These are phyloP conservation scores for Drosophila repletoides DNA, from an alignment of 1,140 invertebrate species.

Conservation along the genomic window DNA sequence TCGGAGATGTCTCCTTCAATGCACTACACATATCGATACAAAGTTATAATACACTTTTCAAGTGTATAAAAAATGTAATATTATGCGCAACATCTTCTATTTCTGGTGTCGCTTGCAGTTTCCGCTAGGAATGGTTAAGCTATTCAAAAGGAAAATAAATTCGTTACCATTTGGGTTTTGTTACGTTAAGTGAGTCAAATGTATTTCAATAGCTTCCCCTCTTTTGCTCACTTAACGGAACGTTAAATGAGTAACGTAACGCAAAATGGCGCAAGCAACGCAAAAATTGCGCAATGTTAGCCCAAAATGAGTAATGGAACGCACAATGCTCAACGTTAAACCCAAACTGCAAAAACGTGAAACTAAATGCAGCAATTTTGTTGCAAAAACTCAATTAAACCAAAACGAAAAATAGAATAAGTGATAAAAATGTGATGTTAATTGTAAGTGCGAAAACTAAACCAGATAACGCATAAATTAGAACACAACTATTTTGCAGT, in stretches of 20 bases:
- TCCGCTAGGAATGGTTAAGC: too few species aligned
- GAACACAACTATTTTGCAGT: conserved; percentile 25
- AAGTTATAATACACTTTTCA: too few species aligned
- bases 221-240: conserved; percentile 19
- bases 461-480: neutral
- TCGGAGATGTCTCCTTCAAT: too few species aligned
- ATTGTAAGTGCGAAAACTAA: conserved; percentile 31
- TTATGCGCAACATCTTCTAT: too few species aligned
- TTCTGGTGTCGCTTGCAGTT: too few species aligned
- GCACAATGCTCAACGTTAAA: conserved; percentile 26
- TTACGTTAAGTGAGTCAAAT: conserved; percentile 9
- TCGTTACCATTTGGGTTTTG: too few species aligned
- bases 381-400: conserved; percentile 31
- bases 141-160: too few species aligned
- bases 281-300: conserved; percentile 17
- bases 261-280: conserved; percentile 4
- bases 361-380: conserved; percentile 38
- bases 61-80: too few species aligned
- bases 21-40: too few species aligned
- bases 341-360: conserved; percentile 20
- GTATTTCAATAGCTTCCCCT: neutral
- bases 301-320: conserved; percentile 31
- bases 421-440: conserved; percentile 71
- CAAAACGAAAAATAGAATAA: conserved; percentile 33
- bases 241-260: conserved; percentile 1